Evolutionary conservation across 1,140 invertebrate species (phyloP).

Genomic region (Aphelenchoides avenae): DNA sequence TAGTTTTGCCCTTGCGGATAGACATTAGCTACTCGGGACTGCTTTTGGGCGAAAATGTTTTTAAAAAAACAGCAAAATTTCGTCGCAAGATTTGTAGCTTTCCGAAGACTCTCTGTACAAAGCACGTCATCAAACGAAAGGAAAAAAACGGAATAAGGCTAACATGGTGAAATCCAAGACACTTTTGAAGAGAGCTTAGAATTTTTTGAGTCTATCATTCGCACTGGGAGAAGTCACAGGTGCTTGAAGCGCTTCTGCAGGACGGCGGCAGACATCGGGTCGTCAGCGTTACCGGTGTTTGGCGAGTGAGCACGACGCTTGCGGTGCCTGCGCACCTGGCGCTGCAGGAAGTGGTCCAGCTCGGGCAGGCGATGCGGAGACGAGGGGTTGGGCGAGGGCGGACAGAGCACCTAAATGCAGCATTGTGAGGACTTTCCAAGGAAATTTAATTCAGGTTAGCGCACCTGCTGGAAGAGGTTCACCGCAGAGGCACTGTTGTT

Average conservation of each 20-base stretch:
- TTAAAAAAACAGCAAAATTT: not conserved
- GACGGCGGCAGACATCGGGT: constrained; percentile 9
- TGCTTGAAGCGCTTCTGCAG: constrained; percentile 43
- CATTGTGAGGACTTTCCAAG: not conserved
- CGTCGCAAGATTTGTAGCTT: not conserved
- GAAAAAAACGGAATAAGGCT: not conserved
- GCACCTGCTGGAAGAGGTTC: constrained; percentile 48
- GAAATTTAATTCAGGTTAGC: constrained; percentile 16
- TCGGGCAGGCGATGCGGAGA: constrained; percentile 33
- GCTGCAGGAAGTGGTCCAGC: constrained; percentile 44
- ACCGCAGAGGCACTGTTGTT: constrained; percentile 31
- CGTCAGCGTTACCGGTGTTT: constrained; percentile 18
- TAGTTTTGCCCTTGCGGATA: too few relatives aligned
- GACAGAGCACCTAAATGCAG: constrained; percentile 34
- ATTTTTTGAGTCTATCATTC: not conserved
- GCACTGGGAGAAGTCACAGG: constrained; percentile 15
- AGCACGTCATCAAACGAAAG: not conserved
- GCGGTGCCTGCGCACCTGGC: constrained; percentile 46
- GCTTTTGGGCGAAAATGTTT: too few relatives aligned
- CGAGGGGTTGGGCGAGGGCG: constrained; percentile 17
- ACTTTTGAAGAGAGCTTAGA: not conserved
- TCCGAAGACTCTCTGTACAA: not conserved
- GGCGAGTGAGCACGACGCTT: constrained; percentile 52
- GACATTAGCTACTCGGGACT: too few relatives aligned
- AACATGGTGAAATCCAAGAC: not conserved